These are phyloP conservation scores for Salticus scenicus DNA, from an alignment of 2,888 invertebrate genomes.

Conservation along the genomic window DNA sequence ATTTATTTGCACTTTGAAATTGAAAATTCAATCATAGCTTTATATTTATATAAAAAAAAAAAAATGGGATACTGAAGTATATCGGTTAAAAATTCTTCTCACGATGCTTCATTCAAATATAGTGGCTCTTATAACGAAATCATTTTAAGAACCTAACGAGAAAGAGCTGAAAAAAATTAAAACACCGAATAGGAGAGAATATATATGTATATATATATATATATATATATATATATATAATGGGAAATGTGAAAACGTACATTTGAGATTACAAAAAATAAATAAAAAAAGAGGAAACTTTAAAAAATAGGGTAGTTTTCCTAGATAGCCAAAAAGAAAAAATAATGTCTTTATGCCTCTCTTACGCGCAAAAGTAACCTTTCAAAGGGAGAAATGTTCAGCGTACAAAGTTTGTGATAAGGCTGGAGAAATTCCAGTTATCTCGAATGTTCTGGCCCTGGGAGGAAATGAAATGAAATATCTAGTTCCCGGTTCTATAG, in stretches of 20 bases:
- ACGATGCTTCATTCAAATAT: neutral
- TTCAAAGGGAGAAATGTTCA: slow-evolving; percentile 44
- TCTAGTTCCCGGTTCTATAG: slow-evolving; percentile 42
- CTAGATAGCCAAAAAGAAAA: neutral
- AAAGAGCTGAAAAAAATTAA: neutral
- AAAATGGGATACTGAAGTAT: too few species aligned
- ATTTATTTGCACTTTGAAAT: too few species aligned
- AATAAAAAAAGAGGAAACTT: slow-evolving; percentile 26
- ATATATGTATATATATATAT: too few species aligned
- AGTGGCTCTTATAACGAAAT: neutral
- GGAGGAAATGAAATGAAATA: slow-evolving; percentile 62
- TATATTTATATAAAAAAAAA: too few species aligned
- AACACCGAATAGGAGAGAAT: neutral
- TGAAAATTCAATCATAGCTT: too few species aligned
- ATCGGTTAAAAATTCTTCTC: too few species aligned
- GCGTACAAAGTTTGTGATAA: slow-evolving; percentile 60
- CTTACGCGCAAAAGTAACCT: slow-evolving; percentile 58
- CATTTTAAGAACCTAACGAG: neutral
- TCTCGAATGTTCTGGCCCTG: slow-evolving; percentile 46
- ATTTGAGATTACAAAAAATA: slow-evolving; percentile 23
- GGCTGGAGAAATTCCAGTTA: slow-evolving; percentile 54
- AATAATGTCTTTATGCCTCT: slow-evolving; percentile 45
- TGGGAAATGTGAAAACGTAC: neutral
- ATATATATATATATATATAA: too few species aligned
- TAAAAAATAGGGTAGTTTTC: neutral